Conservation (phyloP, 2,888 invertebrate genomes). For the Bellardia bayeri region DNA sequence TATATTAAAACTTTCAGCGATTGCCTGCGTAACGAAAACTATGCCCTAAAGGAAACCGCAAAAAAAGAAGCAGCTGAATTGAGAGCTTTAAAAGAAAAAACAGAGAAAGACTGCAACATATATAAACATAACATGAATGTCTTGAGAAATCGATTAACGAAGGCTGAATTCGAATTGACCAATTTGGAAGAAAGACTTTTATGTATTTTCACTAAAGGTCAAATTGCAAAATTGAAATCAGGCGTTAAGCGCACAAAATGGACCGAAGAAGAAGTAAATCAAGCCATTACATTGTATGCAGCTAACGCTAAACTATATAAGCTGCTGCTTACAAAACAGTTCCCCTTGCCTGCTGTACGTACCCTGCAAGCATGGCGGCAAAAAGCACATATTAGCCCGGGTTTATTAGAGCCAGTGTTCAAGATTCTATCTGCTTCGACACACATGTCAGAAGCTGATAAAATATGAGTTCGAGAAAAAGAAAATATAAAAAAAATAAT, state of each 20-base stretch:
- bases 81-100: constrained; percentile 3
- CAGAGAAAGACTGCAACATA: background rate
- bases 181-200: constrained; percentile 35
- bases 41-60: background rate
- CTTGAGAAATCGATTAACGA: background rate
- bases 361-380: too few species aligned
- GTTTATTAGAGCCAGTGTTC: too few species aligned
- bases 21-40: background rate
- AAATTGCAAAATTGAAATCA: constrained; percentile 33
- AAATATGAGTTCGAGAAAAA: too few species aligned
- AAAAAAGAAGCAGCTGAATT: constrained; percentile 2
- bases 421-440: too few species aligned
- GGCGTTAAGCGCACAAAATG: constrained; percentile 5
- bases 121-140: background rate
- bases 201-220: constrained; percentile 33
- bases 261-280: constrained; percentile 29
- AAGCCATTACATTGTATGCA: constrained; percentile 32
- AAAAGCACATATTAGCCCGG: too few species aligned
- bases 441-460: too few species aligned
- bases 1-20: background rate
- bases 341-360: too few species aligned
- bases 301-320: constrained; percentile 27
- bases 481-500: too few species aligned
- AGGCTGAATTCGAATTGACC: background rate
- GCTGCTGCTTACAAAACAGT: too few species aligned